A percentile compares a stretch with the other conserved stretches of the same genome.
phyloP scores from a whole-genome alignment of 2,113 vertebrate genomes.

The Coreoperca whiteheadi region DNA sequence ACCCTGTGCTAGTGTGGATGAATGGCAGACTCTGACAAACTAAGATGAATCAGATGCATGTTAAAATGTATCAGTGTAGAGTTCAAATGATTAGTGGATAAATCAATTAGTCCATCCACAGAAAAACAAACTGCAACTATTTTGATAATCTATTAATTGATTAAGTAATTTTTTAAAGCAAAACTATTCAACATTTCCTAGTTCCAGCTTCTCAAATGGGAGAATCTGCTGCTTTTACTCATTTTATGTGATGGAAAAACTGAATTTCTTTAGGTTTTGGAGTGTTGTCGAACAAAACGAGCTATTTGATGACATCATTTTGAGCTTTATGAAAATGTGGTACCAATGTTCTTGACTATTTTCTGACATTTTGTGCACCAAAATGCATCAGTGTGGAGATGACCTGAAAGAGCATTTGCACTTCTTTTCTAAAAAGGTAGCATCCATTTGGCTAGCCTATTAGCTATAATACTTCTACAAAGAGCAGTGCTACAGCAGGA shows the following conservation, averaged over 20 bases:
- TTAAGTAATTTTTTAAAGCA: neutral
- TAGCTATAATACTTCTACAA: no score
- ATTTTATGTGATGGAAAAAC: neutral
- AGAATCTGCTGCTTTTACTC: neutral
- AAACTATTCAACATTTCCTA: neutral
- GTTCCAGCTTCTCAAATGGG: neutral
- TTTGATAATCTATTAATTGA: neutral
- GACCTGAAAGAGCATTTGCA: neutral
- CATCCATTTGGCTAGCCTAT: no score
- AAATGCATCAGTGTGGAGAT: neutral
- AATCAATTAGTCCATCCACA: neutral
- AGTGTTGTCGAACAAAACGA: neutral
- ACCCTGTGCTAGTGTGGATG: neutral
- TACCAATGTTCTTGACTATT: neutral
- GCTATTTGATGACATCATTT: neutral
- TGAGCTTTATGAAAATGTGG: neutral
- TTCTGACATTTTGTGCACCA: neutral
- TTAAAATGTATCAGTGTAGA: neutral
- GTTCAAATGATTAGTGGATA: neutral
- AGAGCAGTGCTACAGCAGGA: neutral
- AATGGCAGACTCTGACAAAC: neutral
- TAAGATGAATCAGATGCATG: neutral
- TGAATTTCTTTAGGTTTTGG: neutral
- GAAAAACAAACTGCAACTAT: neutral
- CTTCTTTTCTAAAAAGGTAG: neutral